These are phyloP conservation scores for Oreamnos americanus DNA, from an alignment of 2,113 vertebrate genomes.

Conservation along the genomic window DNA sequence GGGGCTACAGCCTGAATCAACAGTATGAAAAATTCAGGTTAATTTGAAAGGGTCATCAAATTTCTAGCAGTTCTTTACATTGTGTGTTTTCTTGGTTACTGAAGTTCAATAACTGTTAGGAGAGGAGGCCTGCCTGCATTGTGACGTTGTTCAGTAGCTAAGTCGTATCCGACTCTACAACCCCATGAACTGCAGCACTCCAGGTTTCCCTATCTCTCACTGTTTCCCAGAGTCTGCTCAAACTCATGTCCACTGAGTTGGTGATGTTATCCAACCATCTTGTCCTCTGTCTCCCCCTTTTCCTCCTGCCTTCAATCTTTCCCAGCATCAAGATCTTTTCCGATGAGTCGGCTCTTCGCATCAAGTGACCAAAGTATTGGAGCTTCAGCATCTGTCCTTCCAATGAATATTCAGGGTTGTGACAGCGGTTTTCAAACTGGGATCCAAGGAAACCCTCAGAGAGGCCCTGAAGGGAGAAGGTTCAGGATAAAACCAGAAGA, in stretches of 20 bases:
- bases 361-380: background rate
- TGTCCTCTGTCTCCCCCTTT: background rate
- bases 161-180: background rate
- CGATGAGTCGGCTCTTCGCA: rapidly evolving
- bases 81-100: background rate
- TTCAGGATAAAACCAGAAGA: background rate
- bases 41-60: background rate
- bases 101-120: background rate
- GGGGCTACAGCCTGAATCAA: background rate
- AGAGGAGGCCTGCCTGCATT: background rate
- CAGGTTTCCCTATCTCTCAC: background rate
- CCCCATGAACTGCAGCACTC: background rate
- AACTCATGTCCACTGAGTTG: background rate
- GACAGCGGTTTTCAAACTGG: background rate
- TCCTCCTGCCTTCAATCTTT: background rate
- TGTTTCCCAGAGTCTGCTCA: background rate
- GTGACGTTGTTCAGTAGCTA: background rate
- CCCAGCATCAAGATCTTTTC: background rate
- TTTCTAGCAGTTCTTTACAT: background rate
- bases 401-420: background rate
- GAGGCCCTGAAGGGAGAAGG: background rate
- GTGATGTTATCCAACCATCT: background rate
- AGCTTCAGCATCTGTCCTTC: background rate
- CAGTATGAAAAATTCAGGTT: background rate
- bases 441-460: background rate